Percentiles rank a stretch among this genome's conserved stretches.
Evolutionary conservation across 2,888 invertebrate genomes (phyloP).

Genomic region (Sympetrum striolatum): DNA sequence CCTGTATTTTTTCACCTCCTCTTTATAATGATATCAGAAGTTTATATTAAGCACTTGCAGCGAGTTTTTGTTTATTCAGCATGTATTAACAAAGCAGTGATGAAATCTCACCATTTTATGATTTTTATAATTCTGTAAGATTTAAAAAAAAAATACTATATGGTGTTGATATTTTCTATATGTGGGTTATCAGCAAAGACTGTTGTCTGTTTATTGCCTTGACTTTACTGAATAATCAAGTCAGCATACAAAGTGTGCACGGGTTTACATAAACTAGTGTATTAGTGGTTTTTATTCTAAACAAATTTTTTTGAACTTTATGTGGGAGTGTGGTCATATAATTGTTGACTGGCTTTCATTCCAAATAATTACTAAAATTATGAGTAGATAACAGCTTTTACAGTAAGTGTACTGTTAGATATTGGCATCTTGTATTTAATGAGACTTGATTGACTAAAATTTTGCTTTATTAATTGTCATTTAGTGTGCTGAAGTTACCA

Average conservation of each 20-base stretch:
- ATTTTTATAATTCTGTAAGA: too few relatives aligned
- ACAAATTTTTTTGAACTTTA: slow-evolving; percentile 25
- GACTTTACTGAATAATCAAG: too few relatives aligned
- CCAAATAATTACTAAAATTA: slow-evolving; percentile 29
- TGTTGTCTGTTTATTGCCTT: too few relatives aligned
- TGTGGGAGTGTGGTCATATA: slow-evolving; percentile 32
- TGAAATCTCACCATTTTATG: too few relatives aligned
- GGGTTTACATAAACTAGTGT: slow-evolving; percentile 31
- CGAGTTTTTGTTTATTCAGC: too few relatives aligned
- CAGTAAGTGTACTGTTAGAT: slow-evolving; percentile 27
- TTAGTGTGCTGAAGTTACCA: not conserved
- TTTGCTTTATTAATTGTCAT: not conserved
- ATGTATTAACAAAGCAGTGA: too few relatives aligned
- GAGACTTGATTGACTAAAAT: not conserved
- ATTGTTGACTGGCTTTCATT: slow-evolving; percentile 39
- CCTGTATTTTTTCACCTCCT: slow-evolving; percentile 2
- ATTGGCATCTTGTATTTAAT: slow-evolving; percentile 27
- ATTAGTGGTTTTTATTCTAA: slow-evolving; percentile 40
- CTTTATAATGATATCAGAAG: not conserved
- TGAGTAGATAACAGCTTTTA: slow-evolving; percentile 23
- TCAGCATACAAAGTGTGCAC: slow-evolving; percentile 36
- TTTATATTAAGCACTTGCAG: too few relatives aligned
- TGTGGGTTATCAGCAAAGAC: too few relatives aligned
- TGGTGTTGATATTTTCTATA: too few relatives aligned
- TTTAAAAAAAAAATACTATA: too few relatives aligned